Conservation (phyloP, 2,888 invertebrate species). For the Nomada ruficornis region DNA sequence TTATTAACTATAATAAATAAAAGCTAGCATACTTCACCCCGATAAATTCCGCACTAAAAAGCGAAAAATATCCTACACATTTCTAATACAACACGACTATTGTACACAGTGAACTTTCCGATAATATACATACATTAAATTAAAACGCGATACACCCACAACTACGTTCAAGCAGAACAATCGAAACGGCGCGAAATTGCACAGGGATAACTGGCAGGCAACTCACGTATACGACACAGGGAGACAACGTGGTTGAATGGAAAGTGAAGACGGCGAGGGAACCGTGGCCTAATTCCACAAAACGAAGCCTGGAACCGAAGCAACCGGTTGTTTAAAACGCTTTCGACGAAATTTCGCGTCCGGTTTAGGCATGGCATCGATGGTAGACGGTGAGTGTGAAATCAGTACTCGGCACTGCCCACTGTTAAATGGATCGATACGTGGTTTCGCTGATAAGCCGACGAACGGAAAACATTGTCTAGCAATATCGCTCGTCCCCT, state of each 20-base stretch:
- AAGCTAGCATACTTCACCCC: too few relatives aligned
- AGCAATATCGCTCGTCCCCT: not conserved
- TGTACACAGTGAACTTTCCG: not conserved
- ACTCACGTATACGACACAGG: slow-evolving; percentile 48
- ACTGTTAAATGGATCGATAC: slow-evolving; percentile 57
- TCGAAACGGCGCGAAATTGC: slow-evolving; percentile 12
- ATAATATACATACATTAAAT: not conserved
- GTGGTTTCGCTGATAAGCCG: slow-evolving; percentile 54
- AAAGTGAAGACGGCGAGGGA: slow-evolving; percentile 71
- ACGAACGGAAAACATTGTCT: slow-evolving; percentile 53
- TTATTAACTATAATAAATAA: too few relatives aligned
- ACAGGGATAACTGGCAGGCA: slow-evolving; percentile 35
- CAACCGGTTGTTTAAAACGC: slow-evolving; percentile 23
- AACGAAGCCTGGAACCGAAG: slow-evolving; percentile 46
- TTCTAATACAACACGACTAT: not conserved
- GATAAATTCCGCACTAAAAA: not conserved
- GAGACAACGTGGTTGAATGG: slow-evolving; percentile 65
- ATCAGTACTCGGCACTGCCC: slow-evolving; percentile 27
- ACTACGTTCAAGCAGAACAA: not conserved
- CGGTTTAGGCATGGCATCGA: slow-evolving; percentile 1
- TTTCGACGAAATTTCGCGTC: slow-evolving; percentile 29
- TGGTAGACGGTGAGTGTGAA: slow-evolving; percentile 2
- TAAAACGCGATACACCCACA: not conserved
- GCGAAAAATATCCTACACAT: not conserved
- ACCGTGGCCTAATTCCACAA: slow-evolving; percentile 74